These are phyloP conservation scores for Pipistrellus kuhlii DNA, from an alignment of 2,797 vertebrate species.

Conservation along the genomic window DNA sequence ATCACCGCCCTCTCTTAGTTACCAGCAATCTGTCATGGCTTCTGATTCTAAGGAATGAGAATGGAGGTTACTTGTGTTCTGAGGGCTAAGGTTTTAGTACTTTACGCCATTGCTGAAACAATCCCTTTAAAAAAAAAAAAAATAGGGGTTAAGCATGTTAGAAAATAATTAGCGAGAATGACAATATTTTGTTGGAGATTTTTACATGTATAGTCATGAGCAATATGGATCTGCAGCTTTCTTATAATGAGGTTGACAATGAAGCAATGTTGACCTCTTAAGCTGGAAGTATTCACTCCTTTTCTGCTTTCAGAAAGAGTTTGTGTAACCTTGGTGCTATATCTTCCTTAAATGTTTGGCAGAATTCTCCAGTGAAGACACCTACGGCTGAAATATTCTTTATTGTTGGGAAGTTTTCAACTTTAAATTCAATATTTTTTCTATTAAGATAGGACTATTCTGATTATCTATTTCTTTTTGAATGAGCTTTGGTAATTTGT, in stretches of 20 bases:
- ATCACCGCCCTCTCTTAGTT: neutral
- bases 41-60: neutral
- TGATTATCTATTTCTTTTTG: neutral
- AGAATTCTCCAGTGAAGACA: neutral
- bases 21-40: neutral
- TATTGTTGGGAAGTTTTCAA: conserved; percentile 12
- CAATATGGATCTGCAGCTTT: neutral
- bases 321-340: neutral
- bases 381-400: neutral
- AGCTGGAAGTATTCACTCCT: neutral
- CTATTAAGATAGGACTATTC: neutral
- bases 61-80: neutral
- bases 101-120: neutral
- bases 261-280: neutral
- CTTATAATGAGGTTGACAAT: neutral
- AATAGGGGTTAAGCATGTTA: neutral
- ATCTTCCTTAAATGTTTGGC: neutral
- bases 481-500: conserved; percentile 6
- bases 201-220: neutral
- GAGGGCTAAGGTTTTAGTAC: neutral
- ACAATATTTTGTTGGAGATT: neutral
- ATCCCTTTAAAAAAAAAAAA: neutral
- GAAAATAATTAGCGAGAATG: neutral
- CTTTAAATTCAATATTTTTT: neutral
- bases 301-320: neutral